Conservation (phyloP, 1,140 invertebrate genomes). For the Venturia canescens region DNA sequence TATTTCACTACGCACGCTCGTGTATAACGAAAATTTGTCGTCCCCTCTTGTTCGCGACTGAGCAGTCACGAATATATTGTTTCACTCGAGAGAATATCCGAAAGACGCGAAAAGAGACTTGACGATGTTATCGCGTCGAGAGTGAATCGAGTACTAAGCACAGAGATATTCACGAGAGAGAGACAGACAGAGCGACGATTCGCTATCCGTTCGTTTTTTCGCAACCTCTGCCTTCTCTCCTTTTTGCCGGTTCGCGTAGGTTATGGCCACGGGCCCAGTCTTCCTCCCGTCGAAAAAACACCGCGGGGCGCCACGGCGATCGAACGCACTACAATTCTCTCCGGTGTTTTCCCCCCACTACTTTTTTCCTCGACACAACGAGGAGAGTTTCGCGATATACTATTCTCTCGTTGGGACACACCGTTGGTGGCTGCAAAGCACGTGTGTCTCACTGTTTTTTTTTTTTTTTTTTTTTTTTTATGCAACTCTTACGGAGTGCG, state of each 20-base stretch:
- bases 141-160: background rate
- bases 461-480: background rate
- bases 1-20: background rate
- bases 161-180: background rate
- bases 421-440: no score
- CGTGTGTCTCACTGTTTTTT: background rate
- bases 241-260: slow-evolving; percentile 60
- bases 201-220: background rate
- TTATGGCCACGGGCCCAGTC: slow-evolving; percentile 57
- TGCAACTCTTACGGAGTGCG: background rate
- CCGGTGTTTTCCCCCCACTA: slow-evolving; percentile 1
- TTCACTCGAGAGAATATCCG: no score
- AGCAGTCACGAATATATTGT: no score
- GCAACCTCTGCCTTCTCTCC: slow-evolving; percentile 43
- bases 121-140: background rate
- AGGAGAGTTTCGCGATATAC: slow-evolving; percentile 7
- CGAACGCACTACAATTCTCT: slow-evolving; percentile 52
- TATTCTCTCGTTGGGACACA: slow-evolving; percentile 4
- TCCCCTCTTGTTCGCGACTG: no score
- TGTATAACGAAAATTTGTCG: no score
- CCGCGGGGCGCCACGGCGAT: slow-evolving; percentile 70
- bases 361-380: slow-evolving; percentile 35
- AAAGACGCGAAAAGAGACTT: background rate
- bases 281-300: slow-evolving; percentile 68
- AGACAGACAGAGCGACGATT: background rate